phyloP scores from a whole-genome alignment of 2,888 invertebrate genomes.

The Scaptomyza caliginosa region DNA sequence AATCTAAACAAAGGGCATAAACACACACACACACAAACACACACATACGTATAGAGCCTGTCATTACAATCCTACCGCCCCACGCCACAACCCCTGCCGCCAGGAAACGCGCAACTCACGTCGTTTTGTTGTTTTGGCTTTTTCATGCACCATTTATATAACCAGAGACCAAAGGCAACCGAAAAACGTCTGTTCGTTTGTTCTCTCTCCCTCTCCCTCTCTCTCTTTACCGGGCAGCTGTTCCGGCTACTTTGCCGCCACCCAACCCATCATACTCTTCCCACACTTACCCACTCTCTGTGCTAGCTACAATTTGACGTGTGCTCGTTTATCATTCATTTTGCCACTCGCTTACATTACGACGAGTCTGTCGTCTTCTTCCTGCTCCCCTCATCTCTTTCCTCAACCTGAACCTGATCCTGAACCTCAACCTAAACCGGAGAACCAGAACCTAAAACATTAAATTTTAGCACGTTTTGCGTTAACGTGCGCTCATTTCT shows the following conservation, averaged over 20 bases:
- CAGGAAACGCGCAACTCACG: constrained; percentile 70
- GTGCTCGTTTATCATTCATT: constrained; percentile 82
- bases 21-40: constrained; percentile 10
- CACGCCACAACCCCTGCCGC: background rate
- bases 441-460: constrained; percentile 75
- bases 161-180: constrained; percentile 42
- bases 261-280: no score
- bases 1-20: constrained; percentile 63
- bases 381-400: background rate
- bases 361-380: background rate
- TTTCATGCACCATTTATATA: constrained; percentile 79
- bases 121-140: constrained; percentile 79
- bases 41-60: constrained; percentile 11
- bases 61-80: constrained; percentile 20
- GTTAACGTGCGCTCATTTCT: constrained; percentile 77
- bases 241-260: constrained; percentile 32
- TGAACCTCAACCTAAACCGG: no score
- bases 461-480: constrained; percentile 78
- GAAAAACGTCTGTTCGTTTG: constrained; percentile 23
- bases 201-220: background rate
- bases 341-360: constrained; percentile 76
- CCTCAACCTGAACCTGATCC: constrained; percentile 7
- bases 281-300: background rate
- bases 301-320: constrained; percentile 72
- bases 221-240: constrained; percentile 59